Conservation (phyloP, 2,888 invertebrate genomes). For the Nomada flava region DNA sequence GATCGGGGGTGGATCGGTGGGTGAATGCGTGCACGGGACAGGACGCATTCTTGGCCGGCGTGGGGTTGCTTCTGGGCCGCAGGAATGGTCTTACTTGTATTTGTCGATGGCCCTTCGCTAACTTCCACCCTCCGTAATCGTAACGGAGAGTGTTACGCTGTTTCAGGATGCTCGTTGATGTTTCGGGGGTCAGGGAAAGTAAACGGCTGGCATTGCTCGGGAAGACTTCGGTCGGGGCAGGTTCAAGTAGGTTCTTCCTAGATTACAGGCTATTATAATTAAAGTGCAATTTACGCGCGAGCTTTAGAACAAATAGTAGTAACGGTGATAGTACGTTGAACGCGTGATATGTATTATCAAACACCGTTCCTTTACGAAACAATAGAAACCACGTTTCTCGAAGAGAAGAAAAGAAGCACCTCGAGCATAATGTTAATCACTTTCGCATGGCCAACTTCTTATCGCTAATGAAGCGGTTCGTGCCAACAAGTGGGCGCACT, state of each 20-base stretch:
- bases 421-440: too few relatives aligned
- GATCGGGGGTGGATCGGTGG: conserved; percentile 61
- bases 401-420: background rate
- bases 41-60: conserved; percentile 64
- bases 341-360: too few relatives aligned
- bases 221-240: background rate
- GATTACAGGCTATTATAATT: background rate
- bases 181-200: conserved; percentile 12
- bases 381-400: background rate
- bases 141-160: conserved; percentile 21
- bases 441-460: background rate
- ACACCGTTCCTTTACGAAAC: too few relatives aligned
- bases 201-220: conserved; percentile 3
- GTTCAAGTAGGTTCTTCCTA: conserved; percentile 32
- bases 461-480: conserved; percentile 38
- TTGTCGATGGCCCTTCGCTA: conserved; percentile 64
- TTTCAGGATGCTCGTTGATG: conserved; percentile 27
- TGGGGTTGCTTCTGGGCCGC: conserved; percentile 49
- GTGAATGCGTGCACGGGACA: conserved; percentile 71
- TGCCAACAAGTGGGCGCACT: conserved; percentile 59
- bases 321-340: too few relatives aligned
- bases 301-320: too few relatives aligned
- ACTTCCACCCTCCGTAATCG: conserved; percentile 52
- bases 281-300: background rate
- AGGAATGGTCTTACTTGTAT: conserved; percentile 66